A percentile compares a stretch with the other conserved stretches of the same genome.
Conservation (phyloP, 2,113 vertebrate species). For the Ursus arctos region DNA sequence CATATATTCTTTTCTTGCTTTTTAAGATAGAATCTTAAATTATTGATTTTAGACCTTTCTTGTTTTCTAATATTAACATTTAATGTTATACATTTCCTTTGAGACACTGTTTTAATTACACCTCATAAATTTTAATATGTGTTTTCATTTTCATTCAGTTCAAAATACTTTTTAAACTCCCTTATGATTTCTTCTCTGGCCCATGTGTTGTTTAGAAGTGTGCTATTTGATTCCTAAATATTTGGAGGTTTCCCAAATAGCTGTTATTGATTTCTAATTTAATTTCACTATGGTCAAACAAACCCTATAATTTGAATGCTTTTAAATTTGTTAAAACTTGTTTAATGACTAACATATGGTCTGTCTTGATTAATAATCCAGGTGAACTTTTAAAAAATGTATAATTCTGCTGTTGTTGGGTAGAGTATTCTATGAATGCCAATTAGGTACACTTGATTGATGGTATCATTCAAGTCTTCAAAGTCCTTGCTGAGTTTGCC, state of each 20-base stretch:
- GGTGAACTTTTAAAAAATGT: constrained; percentile 29
- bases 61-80: neutral
- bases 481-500: neutral
- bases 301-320: constrained; percentile 29
- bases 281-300: constrained; percentile 57
- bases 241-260: constrained; percentile 10
- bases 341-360: constrained; percentile 16
- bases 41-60: constrained; percentile 3
- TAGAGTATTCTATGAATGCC: neutral
- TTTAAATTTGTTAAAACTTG: neutral
- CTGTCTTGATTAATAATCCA: neutral
- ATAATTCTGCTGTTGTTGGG: neutral
- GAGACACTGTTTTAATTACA: neutral
- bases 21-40: neutral
- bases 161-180: constrained; percentile 39
- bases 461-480: neutral
- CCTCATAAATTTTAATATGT: neutral
- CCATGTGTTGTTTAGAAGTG: neutral
- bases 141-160: constrained; percentile 54
- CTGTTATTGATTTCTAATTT: constrained; percentile 36
- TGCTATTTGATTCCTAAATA: neutral
- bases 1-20: neutral
- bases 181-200: constrained; percentile 44
- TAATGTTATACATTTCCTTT: neutral
- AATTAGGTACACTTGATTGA: neutral